Percentiles rank a stretch among this genome's conserved stretches.
Conservation (phyloP, 2,888 invertebrate genomes). For the Trichogramma dendrolimi region DNA sequence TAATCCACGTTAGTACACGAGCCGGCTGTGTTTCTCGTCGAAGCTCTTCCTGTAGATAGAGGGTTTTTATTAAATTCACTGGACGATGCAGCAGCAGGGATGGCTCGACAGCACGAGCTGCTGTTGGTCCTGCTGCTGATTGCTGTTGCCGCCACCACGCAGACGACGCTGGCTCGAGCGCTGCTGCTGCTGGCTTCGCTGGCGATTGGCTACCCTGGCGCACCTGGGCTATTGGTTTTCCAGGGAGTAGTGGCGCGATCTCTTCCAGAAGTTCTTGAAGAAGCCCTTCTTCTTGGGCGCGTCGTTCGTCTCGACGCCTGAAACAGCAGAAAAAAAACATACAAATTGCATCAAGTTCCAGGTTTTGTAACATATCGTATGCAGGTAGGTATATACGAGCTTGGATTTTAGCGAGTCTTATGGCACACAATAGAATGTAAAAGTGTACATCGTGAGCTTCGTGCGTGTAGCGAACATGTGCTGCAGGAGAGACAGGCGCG, state of each 20-base stretch:
- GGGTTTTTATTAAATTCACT: slow-evolving; percentile 32
- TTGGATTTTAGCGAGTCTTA: no score
- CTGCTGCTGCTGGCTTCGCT: slow-evolving; percentile 39
- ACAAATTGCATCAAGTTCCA: not conserved
- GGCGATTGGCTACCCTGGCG: slow-evolving; percentile 45
- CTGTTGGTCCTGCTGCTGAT: slow-evolving; percentile 5
- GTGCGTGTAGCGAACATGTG: no score
- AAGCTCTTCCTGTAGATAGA: no score
- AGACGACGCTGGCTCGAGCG: slow-evolving; percentile 37
- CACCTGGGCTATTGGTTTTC: slow-evolving; percentile 72
- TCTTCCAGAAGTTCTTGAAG: slow-evolving; percentile 87
- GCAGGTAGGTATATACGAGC: not conserved
- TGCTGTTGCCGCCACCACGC: slow-evolving; percentile 27
- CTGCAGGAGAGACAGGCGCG: not conserved
- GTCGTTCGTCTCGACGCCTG: slow-evolving; percentile 65
- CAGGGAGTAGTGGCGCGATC: slow-evolving; percentile 79
- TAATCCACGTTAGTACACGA: no score
- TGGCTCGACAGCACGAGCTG: slow-evolving; percentile 38
- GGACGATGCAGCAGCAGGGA: slow-evolving; percentile 50
- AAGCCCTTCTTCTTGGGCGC: slow-evolving; percentile 82
- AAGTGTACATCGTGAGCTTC: no score
- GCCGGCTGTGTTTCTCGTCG: no score
- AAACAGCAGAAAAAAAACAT: slow-evolving; percentile 32
- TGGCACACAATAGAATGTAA: no score
- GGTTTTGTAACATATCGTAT: slow-evolving; percentile 8